phyloP scores from a whole-genome alignment of 1,140 invertebrate genomes.

The Leptestheria dahalacensis region DNA sequence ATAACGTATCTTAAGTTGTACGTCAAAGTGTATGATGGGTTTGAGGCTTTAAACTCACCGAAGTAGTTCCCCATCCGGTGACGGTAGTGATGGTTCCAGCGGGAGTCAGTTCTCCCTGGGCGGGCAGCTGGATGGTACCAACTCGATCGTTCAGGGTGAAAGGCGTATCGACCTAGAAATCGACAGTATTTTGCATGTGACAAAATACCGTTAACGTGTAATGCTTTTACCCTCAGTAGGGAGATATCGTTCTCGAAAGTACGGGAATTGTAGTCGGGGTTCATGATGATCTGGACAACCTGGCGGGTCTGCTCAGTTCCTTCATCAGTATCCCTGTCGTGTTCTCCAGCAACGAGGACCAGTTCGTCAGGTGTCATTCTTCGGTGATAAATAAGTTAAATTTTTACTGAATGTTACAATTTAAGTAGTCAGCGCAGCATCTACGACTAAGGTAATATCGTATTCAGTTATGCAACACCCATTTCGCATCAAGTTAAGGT shows the following conservation, averaged over 20 bases:
- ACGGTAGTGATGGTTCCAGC: slow-evolving; percentile 29
- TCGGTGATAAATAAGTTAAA: neutral
- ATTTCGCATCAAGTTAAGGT: too few relatives aligned
- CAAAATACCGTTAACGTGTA: too few relatives aligned
- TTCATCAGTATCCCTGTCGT: slow-evolving; percentile 25
- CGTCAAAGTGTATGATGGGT: too few relatives aligned
- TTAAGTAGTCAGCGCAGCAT: too few relatives aligned
- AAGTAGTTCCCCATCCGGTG: slow-evolving; percentile 38
- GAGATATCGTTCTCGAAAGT: slow-evolving; percentile 20
- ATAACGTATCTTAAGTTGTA: neutral
- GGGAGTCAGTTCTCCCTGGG: slow-evolving; percentile 17
- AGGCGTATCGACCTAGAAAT: neutral
- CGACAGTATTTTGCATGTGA: too few relatives aligned
- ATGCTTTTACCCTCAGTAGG: slow-evolving; percentile 8
- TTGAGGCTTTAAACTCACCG: slow-evolving; percentile 22
- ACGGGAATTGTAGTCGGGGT: slow-evolving; percentile 31
- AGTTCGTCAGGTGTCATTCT: slow-evolving; percentile 7
- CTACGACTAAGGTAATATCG: too few relatives aligned
- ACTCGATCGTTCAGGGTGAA: neutral
- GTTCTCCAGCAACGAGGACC: slow-evolving; percentile 28
- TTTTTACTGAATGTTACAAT: neutral
- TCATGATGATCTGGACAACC: slow-evolving; percentile 29
- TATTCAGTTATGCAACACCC: too few relatives aligned
- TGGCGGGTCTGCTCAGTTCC: slow-evolving; percentile 29
- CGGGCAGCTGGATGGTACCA: slow-evolving; percentile 22